phyloP scores from a whole-genome alignment of 2,888 invertebrate genomes.

The Troides aeacus region DNA sequence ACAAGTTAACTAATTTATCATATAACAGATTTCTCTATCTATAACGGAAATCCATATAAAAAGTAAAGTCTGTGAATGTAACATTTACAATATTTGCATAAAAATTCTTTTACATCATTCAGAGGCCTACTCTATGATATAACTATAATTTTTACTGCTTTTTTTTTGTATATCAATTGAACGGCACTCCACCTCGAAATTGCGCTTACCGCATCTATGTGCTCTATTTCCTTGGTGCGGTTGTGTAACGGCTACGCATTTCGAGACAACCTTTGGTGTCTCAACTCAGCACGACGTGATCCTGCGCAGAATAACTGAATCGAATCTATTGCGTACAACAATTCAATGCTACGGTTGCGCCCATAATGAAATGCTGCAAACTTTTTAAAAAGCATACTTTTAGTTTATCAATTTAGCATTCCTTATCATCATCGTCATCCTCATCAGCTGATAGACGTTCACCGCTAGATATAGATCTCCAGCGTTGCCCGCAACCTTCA shows the following conservation, averaged over 20 bases:
- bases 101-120: not conserved
- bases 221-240: constrained; percentile 41
- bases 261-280: constrained; percentile 54
- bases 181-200: constrained; percentile 29
- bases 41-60: not conserved
- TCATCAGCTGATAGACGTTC: too few species aligned
- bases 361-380: constrained; percentile 16
- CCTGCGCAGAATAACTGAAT: constrained; percentile 48
- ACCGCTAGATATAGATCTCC: too few species aligned
- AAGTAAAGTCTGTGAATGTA: not conserved
- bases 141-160: constrained; percentile 8
- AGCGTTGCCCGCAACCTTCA: too few species aligned
- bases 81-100: not conserved
- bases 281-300: constrained; percentile 52
- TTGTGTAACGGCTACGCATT: constrained; percentile 52
- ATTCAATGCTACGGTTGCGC: constrained; percentile 36
- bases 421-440: too few species aligned
- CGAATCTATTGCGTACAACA: constrained; percentile 47
- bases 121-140: constrained; percentile 13
- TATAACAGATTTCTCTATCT: too few species aligned
- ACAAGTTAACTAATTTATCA: too few species aligned
- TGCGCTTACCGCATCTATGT: constrained; percentile 51
- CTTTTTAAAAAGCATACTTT: not conserved
- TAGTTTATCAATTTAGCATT: not conserved
- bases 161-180: constrained; percentile 26